Conservation (phyloP, 1,140 invertebrate genomes). For the Dreissena rostriformis region DNA sequence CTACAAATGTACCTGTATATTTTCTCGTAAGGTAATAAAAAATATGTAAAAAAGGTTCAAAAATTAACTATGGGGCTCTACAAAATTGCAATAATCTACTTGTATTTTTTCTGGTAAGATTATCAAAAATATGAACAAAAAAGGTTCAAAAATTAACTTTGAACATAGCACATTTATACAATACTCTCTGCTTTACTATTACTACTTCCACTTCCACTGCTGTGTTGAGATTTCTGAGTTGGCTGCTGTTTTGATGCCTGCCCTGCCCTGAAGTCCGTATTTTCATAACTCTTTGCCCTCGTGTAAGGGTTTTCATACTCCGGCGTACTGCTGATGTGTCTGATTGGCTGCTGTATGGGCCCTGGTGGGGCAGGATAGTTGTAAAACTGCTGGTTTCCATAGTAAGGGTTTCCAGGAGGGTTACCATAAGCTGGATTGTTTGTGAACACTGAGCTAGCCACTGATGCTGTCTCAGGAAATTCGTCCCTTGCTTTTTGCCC, state of each 20-base stretch:
- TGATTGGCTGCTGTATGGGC: background rate
- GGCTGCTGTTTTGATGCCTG: background rate
- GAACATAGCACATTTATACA: no score
- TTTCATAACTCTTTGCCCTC: background rate
- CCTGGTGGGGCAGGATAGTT: background rate
- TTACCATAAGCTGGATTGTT: conserved; percentile 54
- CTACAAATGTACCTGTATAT: no score
- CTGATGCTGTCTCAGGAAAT: conserved; percentile 56
- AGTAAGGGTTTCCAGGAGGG: background rate
- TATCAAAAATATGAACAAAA: no score
- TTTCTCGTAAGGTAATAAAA: no score
- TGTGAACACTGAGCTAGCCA: conserved; percentile 67
- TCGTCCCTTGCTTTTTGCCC: conserved; percentile 50
- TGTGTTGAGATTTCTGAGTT: background rate
- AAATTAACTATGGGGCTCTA: no score
- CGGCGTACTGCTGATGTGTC: background rate
- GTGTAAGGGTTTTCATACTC: background rate
- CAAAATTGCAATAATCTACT: no score
- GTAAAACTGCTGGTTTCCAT: background rate
- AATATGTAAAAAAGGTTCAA: no score
- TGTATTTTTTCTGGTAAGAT: no score
- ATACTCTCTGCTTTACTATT: no score
- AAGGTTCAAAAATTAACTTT: no score
- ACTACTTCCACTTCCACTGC: no score
- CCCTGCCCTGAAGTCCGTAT: background rate